Conservation (phyloP, 2,113 vertebrate species). For the Excalfactoria chinensis region DNA sequence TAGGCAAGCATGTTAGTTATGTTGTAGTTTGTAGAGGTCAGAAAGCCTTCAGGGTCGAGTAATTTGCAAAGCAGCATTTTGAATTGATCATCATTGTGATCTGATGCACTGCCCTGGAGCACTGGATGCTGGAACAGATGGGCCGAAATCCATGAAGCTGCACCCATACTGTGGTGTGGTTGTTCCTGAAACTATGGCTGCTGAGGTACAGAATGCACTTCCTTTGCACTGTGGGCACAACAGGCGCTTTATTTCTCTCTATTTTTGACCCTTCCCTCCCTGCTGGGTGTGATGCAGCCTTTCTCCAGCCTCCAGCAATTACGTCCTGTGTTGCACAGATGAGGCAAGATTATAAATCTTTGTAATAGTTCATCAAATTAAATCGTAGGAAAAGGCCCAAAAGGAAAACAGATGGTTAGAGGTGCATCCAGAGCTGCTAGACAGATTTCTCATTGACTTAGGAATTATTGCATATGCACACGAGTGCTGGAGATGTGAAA, state of each 20-base stretch:
- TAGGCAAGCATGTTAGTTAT: not conserved
- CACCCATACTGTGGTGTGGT: not conserved
- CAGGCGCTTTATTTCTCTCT: not conserved
- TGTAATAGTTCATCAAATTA: not conserved
- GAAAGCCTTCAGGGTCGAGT: not conserved
- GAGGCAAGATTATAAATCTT: not conserved
- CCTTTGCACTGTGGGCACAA: not conserved
- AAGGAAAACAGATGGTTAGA: constrained; percentile 7
- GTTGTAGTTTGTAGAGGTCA: not conserved
- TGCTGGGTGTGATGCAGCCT: not conserved
- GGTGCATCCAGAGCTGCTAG: not conserved
- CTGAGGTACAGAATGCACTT: not conserved
- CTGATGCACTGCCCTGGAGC: not conserved
- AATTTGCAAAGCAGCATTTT: not conserved
- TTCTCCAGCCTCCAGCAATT: not conserved
- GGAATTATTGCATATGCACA: not conserved
- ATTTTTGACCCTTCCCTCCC: not conserved
- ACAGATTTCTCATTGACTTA: not conserved
- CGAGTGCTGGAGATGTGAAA: not conserved
- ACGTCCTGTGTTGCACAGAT: not conserved
- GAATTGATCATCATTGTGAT: not conserved
- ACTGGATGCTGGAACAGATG: not conserved
- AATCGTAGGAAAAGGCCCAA: not conserved
- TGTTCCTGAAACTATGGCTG: not conserved
- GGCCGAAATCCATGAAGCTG: not conserved